A percentile compares a stretch with the other conserved stretches of the same genome.
phyloP scores from a whole-genome alignment of 2,113 vertebrate genomes.

The Cyanistes caeruleus region DNA sequence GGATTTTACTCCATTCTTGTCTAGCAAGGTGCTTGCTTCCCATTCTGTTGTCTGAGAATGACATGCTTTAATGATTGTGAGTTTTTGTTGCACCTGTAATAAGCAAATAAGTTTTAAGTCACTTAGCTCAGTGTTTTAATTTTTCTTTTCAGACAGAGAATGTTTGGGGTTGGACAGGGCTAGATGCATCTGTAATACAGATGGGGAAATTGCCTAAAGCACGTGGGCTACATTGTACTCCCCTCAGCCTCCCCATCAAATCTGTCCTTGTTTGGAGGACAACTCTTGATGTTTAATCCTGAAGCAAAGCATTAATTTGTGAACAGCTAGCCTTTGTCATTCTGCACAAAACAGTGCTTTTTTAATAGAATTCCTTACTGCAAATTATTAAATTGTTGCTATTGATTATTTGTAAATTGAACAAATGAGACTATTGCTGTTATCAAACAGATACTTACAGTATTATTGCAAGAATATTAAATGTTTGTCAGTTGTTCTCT shows the following conservation, averaged over 20 bases:
- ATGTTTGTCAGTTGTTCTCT: background rate
- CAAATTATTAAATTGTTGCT: slow-evolving; percentile 9
- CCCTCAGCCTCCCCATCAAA: background rate
- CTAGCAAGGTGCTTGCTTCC: background rate
- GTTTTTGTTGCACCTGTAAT: background rate
- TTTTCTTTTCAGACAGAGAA: background rate
- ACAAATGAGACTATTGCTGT: background rate
- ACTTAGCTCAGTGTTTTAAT: background rate
- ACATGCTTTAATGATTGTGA: background rate
- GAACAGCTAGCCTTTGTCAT: slow-evolving; percentile 24
- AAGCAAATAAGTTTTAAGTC: background rate
- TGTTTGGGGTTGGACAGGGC: background rate
- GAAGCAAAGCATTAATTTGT: slow-evolving; percentile 24
- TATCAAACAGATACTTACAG: background rate
- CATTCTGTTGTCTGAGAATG: background rate
- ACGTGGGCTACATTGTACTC: background rate
- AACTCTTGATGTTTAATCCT: slow-evolving; percentile 7
- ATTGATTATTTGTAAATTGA: slow-evolving; percentile 22
- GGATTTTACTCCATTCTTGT: background rate
- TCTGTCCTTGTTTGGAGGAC: slow-evolving; percentile 30
- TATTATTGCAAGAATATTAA: slow-evolving; percentile 12
- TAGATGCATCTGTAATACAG: background rate
- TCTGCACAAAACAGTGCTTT: background rate
- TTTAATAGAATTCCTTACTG: background rate
- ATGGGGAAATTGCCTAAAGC: background rate